Percentiles rank a stretch among this genome's conserved stretches.
Conservation (phyloP, 2,888 invertebrate species). For the Lycophotia porphyrea region DNA sequence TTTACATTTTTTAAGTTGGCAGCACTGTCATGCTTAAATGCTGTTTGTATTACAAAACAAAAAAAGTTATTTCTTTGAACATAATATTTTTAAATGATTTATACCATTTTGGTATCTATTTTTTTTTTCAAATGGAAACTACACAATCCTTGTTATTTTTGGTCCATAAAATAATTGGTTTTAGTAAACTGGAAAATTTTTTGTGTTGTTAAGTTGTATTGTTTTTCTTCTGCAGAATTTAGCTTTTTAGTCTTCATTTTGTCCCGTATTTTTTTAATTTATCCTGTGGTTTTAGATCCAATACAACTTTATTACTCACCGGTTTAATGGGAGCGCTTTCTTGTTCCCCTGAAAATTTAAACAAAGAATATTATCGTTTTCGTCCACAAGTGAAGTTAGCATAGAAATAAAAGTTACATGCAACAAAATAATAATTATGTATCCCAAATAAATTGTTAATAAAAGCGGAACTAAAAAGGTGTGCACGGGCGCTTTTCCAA, state of each 20-base stretch:
- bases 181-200: constrained; percentile 59
- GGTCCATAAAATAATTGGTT: constrained; percentile 73
- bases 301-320: constrained; percentile 74
- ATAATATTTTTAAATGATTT: constrained; percentile 57
- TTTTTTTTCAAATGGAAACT: constrained; percentile 39
- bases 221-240: constrained; percentile 66
- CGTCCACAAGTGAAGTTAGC: neutral
- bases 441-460: constrained; percentile 44
- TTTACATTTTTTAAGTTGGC: constrained; percentile 61
- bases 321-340: constrained; percentile 68
- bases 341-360: constrained; percentile 58
- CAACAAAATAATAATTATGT: constrained; percentile 48
- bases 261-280: constrained; percentile 53
- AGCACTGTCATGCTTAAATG: constrained; percentile 61
- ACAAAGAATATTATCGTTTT: neutral
- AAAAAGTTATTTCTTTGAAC: constrained; percentile 55
- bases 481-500: constrained; percentile 65
- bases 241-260: constrained; percentile 63
- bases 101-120: constrained; percentile 40
- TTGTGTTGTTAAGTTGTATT: constrained; percentile 64
- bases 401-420: constrained; percentile 46
- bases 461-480: constrained; percentile 61
- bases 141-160: constrained; percentile 65
- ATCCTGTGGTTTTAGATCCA: constrained; percentile 67
- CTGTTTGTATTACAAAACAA: constrained; percentile 58